Conservation (phyloP, 2,113 vertebrate species). For the Sinocyclocheilus maitianheensis region DNA sequence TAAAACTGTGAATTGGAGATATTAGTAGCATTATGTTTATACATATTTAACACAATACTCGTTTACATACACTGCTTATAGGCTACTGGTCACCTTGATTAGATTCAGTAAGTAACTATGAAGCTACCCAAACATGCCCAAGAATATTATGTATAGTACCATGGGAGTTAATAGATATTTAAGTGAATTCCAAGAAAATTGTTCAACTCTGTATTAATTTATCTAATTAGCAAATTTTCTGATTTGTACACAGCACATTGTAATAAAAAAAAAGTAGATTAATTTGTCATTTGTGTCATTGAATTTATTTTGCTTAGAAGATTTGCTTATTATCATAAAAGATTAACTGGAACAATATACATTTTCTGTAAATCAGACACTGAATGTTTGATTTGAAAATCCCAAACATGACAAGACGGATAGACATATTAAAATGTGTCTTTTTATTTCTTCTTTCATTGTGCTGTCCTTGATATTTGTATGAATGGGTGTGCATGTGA, state of each 20-base stretch:
- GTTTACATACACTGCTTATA: slow-evolving; percentile 12
- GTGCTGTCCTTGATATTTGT: slow-evolving; percentile 34
- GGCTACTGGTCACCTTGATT: not conserved
- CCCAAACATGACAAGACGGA: slow-evolving; percentile 7
- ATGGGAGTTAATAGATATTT: slow-evolving; percentile 3
- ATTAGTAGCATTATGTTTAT: slow-evolving; percentile 53
- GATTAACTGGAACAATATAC: not conserved
- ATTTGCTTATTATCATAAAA: not conserved
- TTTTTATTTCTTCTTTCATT: not conserved
- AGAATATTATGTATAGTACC: slow-evolving; percentile 2
- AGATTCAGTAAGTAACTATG: slow-evolving; percentile 7
- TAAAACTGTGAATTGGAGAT: slow-evolving; percentile 53
- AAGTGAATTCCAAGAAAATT: not conserved
- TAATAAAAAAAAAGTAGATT: not conserved
- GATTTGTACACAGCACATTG: not conserved
- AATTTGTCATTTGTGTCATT: not conserved
- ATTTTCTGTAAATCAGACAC: not conserved
- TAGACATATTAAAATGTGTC: not conserved
- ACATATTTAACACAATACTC: slow-evolving; percentile 15
- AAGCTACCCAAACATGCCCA: slow-evolving; percentile 1
- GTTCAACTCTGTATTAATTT: slow-evolving; percentile 6
- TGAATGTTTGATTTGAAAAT: not conserved
- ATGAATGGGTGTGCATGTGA: slow-evolving; percentile 28
- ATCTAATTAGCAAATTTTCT: not conserved
- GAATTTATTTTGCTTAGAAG: not conserved